phyloP scores from a whole-genome alignment of 2,113 vertebrate species.

The Cynoglossus semilaevis region DNA sequence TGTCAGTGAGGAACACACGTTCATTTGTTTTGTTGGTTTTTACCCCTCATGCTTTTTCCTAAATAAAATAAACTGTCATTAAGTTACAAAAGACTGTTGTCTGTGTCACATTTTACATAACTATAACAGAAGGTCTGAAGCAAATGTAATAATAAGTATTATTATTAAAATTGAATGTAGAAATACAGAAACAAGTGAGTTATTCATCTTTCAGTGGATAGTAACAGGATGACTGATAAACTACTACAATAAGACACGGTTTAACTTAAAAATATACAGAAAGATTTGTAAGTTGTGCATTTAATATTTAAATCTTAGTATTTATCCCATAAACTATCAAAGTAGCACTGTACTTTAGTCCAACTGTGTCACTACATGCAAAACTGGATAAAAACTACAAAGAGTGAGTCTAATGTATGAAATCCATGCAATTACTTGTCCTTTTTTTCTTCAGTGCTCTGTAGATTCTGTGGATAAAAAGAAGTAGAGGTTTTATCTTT shows the following conservation, averaged over 20 bases:
- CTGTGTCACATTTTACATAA: not conserved
- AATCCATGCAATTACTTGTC: constrained; percentile 40
- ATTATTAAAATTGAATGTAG: not conserved
- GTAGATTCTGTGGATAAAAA: constrained; percentile 58
- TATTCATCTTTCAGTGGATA: not conserved
- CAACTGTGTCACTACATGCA: too few species aligned
- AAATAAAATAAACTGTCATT: not conserved
- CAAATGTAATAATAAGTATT: too few species aligned
- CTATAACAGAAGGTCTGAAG: too few species aligned
- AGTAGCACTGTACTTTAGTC: too few species aligned
- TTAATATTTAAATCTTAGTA: not conserved
- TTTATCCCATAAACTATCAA: not conserved
- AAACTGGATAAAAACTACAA: not conserved
- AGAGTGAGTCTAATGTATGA: not conserved
- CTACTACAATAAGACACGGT: not conserved
- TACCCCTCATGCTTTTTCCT: not conserved
- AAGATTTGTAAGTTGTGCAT: not conserved
- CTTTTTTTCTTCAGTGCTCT: constrained; percentile 58
- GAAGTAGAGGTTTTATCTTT: too few species aligned
- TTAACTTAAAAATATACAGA: not conserved
- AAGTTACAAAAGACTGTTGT: not conserved
- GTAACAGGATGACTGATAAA: not conserved
- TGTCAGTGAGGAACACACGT: not conserved
- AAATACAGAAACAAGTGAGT: not conserved
- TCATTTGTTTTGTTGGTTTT: not conserved